Conservation (phyloP, 1,140 invertebrate genomes). For the Heliothis subflexa region DNA sequence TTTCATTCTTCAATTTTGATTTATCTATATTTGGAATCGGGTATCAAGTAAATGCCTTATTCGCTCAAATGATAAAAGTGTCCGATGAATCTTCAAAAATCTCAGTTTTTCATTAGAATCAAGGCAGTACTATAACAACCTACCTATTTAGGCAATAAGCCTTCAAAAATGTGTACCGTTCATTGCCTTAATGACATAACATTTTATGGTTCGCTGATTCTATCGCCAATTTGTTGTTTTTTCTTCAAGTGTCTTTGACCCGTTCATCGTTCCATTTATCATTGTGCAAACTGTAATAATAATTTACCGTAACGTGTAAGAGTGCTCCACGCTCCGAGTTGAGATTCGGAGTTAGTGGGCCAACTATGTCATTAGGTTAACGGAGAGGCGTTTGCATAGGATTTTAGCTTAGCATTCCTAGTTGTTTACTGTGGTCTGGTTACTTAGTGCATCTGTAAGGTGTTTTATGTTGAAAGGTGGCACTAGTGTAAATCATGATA, state of each 20-base stretch:
- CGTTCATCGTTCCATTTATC: slow-evolving; percentile 66
- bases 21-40: no score
- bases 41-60: no score
- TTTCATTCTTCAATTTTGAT: no score
- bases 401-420: slow-evolving; percentile 61
- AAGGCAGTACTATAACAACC: no score
- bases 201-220: slow-evolving; percentile 57
- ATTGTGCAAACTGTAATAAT: slow-evolving; percentile 64
- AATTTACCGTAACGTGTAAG: slow-evolving; percentile 76
- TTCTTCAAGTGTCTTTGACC: slow-evolving; percentile 70
- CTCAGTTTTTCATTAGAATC: no score
- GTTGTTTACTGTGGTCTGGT: slow-evolving; percentile 26
- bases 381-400: slow-evolving; percentile 74
- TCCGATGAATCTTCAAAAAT: no score
- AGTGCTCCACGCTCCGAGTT: slow-evolving; percentile 59
- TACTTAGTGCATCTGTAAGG: not conserved
- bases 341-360: slow-evolving; percentile 70
- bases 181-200: slow-evolving; percentile 60
- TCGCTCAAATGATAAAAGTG: no score
- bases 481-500: no score
- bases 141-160: not conserved
- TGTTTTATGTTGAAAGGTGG: not conserved
- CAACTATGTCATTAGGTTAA: slow-evolving; percentile 81
- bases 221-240: slow-evolving; percentile 52
- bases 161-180: slow-evolving; percentile 1